These are phyloP conservation scores for Lacerta bilineata DNA, from an alignment of 2,797 vertebrate species.

Conservation along the genomic window DNA sequence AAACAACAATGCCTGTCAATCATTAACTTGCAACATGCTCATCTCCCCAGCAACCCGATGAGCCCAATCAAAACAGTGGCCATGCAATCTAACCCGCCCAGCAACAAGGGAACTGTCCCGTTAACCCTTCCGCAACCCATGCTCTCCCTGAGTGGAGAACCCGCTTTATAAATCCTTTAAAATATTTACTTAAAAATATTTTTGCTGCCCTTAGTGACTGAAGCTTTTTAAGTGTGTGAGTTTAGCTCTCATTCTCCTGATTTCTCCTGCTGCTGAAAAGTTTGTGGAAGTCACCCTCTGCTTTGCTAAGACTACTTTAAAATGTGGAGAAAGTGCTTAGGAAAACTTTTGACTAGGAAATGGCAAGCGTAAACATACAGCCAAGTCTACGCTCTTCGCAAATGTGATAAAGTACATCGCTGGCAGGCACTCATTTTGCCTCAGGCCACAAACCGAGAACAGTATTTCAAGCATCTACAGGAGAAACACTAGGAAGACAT, in stretches of 20 bases:
- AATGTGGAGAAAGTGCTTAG: not conserved
- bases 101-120: no score
- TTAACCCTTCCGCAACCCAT: no score
- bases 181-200: not conserved
- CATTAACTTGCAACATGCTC: no score
- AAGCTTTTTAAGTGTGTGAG: not conserved
- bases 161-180: no score
- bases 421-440: conserved; percentile 38
- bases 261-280: conserved; percentile 6
- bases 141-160: no score
- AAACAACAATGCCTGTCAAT: no score
- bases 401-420: conserved; percentile 13
- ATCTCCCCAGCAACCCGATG: no score
- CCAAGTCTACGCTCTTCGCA: not conserved
- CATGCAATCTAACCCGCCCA: no score
- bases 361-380: not conserved
- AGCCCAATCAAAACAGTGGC: no score
- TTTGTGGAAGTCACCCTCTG: not conserved
- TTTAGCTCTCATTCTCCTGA: not conserved
- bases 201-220: not conserved
- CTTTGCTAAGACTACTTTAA: not conserved
- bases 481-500: not conserved
- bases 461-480: conserved; percentile 13
- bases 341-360: conserved; percentile 13
- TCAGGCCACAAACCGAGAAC: conserved; percentile 2